These are phyloP conservation scores for Pedetes capensis DNA, from an alignment of 2,113 vertebrate genomes.

Conservation along the genomic window DNA sequence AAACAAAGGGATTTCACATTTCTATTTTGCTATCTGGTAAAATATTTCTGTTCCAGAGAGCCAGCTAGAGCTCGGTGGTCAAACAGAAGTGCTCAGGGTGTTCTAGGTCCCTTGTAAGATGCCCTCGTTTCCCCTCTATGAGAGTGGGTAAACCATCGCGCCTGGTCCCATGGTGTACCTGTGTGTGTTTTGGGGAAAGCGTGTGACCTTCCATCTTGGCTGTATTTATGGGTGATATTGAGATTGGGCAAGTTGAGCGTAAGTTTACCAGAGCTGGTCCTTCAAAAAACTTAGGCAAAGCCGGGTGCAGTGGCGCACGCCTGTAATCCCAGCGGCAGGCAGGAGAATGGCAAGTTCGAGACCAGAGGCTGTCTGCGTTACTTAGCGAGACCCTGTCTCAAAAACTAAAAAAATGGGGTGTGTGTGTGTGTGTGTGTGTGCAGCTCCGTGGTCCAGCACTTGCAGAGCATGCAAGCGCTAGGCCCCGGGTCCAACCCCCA, in stretches of 20 bases:
- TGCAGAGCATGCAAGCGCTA: too few species aligned
- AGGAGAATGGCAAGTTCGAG: too few species aligned
- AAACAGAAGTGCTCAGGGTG: conserved; percentile 62
- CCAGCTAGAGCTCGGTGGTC: conserved; percentile 58
- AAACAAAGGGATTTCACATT: conserved; percentile 68
- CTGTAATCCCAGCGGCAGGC: too few species aligned
- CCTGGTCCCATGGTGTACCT: conserved; percentile 43
- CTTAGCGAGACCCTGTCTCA: too few species aligned
- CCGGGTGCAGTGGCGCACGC: too few species aligned
- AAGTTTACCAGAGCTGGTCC: conserved; percentile 24
- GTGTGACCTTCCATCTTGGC: conserved; percentile 50
- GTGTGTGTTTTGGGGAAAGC: neutral
- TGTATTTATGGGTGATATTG: conserved; percentile 57
- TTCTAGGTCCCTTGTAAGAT: conserved; percentile 46
- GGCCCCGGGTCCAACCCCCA: too few species aligned
- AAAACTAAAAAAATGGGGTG: too few species aligned
- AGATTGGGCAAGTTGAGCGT: conserved; percentile 49
- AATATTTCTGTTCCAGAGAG: conserved; percentile 75
- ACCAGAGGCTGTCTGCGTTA: too few species aligned
- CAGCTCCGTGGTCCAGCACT: too few species aligned
- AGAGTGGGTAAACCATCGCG: conserved; percentile 53
- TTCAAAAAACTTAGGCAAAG: too few species aligned
- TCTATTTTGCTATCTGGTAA: conserved; percentile 73
- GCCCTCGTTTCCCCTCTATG: conserved; percentile 44
- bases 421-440: too few species aligned